Percentiles rank a stretch among this genome's conserved stretches.
Conservation (phyloP, 2,113 vertebrate genomes). For the Crotalus viridis region DNA sequence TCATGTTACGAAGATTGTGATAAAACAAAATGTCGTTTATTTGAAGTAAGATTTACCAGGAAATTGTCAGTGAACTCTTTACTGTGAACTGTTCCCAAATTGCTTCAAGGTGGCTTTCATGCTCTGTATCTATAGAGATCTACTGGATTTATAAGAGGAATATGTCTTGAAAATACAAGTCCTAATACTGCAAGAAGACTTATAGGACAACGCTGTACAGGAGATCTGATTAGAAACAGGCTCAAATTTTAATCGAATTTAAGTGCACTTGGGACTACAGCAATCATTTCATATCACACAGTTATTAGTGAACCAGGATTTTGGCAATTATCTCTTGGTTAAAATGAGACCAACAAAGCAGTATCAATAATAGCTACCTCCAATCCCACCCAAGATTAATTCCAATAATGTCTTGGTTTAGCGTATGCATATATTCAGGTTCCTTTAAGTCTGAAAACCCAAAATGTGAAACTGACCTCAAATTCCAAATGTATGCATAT, state of each 20-base stretch:
- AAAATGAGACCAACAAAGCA: conserved; percentile 3
- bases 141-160: conserved; percentile 2
- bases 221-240: background rate
- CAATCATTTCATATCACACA: background rate
- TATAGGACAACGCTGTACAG: background rate
- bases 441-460: too few relatives aligned
- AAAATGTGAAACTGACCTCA: too few relatives aligned
- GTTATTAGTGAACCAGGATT: background rate
- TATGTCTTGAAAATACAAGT: conserved; percentile 38
- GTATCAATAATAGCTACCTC: background rate
- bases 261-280: background rate
- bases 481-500: too few relatives aligned
- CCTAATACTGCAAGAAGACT: background rate
- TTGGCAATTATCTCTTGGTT: background rate
- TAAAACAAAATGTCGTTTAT: too few relatives aligned
- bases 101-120: too few relatives aligned
- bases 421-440: too few relatives aligned
- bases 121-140: background rate
- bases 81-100: background rate
- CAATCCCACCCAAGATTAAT: background rate
- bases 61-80: too few relatives aligned
- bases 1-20: too few relatives aligned
- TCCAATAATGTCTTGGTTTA: background rate
- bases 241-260: background rate
- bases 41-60: too few relatives aligned